Evolutionary conservation across 2,888 invertebrate genomes (phyloP).

Genomic region (Cheilosia soror): DNA sequence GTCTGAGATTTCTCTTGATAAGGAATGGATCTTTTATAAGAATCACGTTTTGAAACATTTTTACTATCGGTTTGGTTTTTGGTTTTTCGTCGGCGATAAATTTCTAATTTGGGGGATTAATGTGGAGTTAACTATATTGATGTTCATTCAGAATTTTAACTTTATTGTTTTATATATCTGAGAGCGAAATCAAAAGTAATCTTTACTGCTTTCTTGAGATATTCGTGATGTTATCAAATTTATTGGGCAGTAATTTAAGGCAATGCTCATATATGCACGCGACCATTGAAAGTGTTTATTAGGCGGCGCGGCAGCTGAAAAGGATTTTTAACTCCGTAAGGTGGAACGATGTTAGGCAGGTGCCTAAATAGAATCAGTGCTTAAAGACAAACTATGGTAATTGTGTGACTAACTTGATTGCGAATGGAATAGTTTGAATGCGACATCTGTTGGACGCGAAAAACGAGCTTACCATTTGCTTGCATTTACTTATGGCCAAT

Average conservation of each 20-base stretch:
- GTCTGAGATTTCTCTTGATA: background rate
- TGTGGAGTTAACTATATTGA: background rate
- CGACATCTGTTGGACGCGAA: too few relatives aligned
- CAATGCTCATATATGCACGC: background rate
- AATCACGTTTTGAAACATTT: slow-evolving; percentile 13
- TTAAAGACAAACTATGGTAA: too few relatives aligned
- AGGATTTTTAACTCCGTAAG: too few relatives aligned
- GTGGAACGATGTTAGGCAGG: too few relatives aligned
- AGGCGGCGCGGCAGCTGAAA: too few relatives aligned
- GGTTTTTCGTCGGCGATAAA: slow-evolving; percentile 19
- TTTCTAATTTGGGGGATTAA: slow-evolving; percentile 3
- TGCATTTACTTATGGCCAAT: too few relatives aligned
- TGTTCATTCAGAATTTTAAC: slow-evolving; percentile 7
- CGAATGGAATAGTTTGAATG: too few relatives aligned
- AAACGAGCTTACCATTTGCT: too few relatives aligned
- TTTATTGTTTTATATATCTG: slow-evolving; percentile 18
- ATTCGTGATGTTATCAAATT: slow-evolving; percentile 46
- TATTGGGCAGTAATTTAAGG: slow-evolving; percentile 25
- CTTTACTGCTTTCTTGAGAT: slow-evolving; percentile 43
- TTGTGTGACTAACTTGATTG: too few relatives aligned
- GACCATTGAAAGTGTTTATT: background rate
- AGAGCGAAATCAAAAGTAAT: slow-evolving; percentile 29
- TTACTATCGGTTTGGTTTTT: slow-evolving; percentile 3
- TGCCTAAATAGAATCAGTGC: too few relatives aligned
- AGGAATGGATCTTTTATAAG: slow-evolving; percentile 1